Base-by-base conservation (phyloP, 2,113 vertebrate species). In the Ondatra zibethicus region DNA sequence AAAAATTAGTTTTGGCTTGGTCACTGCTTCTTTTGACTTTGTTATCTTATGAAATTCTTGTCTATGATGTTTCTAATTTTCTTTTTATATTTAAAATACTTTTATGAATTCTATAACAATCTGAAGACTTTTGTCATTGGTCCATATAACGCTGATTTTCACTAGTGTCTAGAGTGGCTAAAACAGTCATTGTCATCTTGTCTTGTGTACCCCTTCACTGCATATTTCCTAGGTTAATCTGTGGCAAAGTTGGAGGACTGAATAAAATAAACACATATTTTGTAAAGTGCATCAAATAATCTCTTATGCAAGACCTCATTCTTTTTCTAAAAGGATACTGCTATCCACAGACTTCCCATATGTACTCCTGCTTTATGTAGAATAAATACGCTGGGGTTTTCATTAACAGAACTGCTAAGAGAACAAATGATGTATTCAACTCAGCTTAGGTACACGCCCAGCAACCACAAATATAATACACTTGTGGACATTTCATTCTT, bases 1-100 rank as follows among this genome's bases (percentile, higher is more conserved):
- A 81, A 73, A 76, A 91, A 75, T 87, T 23, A 27, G 39, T 90
- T 90, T 93, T 5, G 25, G 13, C 87, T 84, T 82, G 92, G 70
- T 61, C 23, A 63, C 45, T 58, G 11, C 45, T 87, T 92, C 78
- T 88, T 55, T 19, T 58, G 31, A 4, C 8, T 86, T 63, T 13
- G 50, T 42, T 86, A 68, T 70, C 88, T 81, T 17, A 11, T 25
- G 17, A 33, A 23, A 21, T 27, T 73, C 55, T 76, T 85, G 47
- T 58, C 45, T 92, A 0, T 77, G 45, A 94, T 95, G 66, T 86
- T 39, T 55, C 33, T 68, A 42, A 42, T 93, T 78, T 92, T 68
- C n/a, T 61, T 78, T 65, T 1, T 33, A 58, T 21, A 29, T 72
- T 84, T 82, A 80, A 81, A 92, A 33, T 7, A 3, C n/a, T 42